Evolutionary conservation across 2,797 vertebrate species (phyloP).

Genomic region (Vireo griseus): DNA sequence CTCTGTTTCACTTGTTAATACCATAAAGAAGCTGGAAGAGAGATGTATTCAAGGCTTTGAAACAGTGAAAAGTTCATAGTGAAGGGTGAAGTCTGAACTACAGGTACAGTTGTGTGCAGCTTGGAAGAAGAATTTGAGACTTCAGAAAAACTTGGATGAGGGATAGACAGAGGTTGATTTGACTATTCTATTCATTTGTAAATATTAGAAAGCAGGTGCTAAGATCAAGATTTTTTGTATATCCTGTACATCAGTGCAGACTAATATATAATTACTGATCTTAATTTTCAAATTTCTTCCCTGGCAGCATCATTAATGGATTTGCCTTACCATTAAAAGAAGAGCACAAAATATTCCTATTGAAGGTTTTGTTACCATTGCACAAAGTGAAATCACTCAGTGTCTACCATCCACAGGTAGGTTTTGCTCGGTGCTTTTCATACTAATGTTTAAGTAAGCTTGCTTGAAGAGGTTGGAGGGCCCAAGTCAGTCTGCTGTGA

Average conservation of each 20-base stretch:
- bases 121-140: not conserved
- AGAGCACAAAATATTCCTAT: conserved; percentile 98
- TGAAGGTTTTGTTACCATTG: conserved; percentile 97
- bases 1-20: not conserved
- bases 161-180: not conserved
- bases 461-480: not conserved
- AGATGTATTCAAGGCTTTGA: not conserved
- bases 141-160: not conserved
- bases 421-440: not conserved
- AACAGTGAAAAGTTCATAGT: not conserved
- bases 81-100: not conserved
- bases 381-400: conserved; percentile 99
- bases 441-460: not conserved
- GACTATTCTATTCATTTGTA: not conserved
- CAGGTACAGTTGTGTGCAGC: not conserved
- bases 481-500: not conserved
- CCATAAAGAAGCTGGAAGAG: not conserved
- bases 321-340: conserved; percentile 99
- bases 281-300: not conserved
- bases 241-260: not conserved
- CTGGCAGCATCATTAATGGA: conserved; percentile 94
- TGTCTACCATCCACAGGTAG: conserved; percentile 97
- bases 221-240: not conserved
- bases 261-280: not conserved
- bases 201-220: not conserved